Evolutionary conservation across 2,113 vertebrate species (phyloP).

Genomic region (Aplodontia rufa): DNA sequence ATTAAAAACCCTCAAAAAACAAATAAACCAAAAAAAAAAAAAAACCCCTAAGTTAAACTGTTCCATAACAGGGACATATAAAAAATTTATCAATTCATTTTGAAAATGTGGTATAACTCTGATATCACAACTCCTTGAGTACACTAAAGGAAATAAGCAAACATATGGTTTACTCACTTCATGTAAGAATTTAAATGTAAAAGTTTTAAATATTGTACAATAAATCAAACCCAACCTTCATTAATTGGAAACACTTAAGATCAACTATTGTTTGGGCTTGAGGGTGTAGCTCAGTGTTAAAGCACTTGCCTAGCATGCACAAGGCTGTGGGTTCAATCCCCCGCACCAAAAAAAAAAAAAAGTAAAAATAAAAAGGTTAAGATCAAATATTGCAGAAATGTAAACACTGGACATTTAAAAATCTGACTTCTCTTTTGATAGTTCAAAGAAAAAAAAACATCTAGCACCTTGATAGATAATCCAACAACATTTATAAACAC

Average conservation of each 20-base stretch:
- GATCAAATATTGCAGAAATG: not conserved
- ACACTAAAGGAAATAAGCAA: not conserved
- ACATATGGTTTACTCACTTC: not conserved
- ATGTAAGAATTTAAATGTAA: not conserved
- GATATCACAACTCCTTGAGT: not conserved
- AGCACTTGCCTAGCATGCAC: too few relatives aligned
- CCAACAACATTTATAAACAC: constrained; percentile 8
- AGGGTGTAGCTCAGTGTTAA: too few relatives aligned
- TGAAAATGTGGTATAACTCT: not conserved
- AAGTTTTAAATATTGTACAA: not conserved
- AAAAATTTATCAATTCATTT: constrained; percentile 1
- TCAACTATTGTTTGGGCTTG: not conserved
- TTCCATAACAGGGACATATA: not conserved
- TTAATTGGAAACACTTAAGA: not conserved
- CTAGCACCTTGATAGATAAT: not conserved
- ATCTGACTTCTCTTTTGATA: not conserved
- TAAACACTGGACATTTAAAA: not conserved
- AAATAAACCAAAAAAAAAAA: not conserved
- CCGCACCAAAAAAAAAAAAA: too few relatives aligned
- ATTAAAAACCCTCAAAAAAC: not conserved
- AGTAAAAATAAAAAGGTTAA: too few relatives aligned
- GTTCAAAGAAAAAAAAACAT: not conserved
- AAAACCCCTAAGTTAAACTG: constrained; percentile 7
- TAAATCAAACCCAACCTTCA: not conserved
- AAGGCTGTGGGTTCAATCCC: too few relatives aligned